Evolutionary conservation across 2,113 vertebrate genomes (phyloP), one percentile per base, ranked within the genome.

Genomic region (Pungitius pungitius): DNA sequence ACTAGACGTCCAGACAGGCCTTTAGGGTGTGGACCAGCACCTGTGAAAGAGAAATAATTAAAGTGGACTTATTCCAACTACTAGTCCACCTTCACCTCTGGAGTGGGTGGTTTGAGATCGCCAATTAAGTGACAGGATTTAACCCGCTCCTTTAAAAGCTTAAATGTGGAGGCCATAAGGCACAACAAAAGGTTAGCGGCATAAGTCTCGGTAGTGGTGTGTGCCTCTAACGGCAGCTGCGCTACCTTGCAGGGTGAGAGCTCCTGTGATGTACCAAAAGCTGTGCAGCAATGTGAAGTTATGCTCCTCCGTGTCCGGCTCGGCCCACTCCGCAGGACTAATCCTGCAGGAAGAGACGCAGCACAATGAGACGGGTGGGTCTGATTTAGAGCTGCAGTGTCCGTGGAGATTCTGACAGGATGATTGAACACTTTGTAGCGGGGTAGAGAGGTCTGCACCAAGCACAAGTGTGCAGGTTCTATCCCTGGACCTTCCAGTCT

Each of bases 201-300:
- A 26, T 35, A 30, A n/a, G 45, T 56, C 13, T 14, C 6, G n/a
- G n/a, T 45, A 17, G 17, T 4, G 4, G 10, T 47, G 30, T 52
- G 37, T 64, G 13, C 13, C 51, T 0, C 39, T 58, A 65, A 13
- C 2, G 65, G 20, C 45, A 22, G 52, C 37, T 24, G 59, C 1
- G 45, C 57, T 91, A 97, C 96, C 96, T 93, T 97, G 96, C 87
- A 97, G 88, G 8, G 96, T 92, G 4, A 97, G 87, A 0, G 95
- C 94, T 67, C 95, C 96, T 0, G 91, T 90, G 61, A 95, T 94
- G 87, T 96, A 96, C 96, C 96, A 97, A 81, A 96, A 95, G 81
- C 96, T 96, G 79, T 97, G 95, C 33, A 95, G 82, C 54, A 96
- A 82, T 1, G 95, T 95, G 45, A 96, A 96, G 42, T 77, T 88